phyloP scores from a whole-genome alignment of 2,113 vertebrate genomes.

The Laticauda laticaudata region DNA sequence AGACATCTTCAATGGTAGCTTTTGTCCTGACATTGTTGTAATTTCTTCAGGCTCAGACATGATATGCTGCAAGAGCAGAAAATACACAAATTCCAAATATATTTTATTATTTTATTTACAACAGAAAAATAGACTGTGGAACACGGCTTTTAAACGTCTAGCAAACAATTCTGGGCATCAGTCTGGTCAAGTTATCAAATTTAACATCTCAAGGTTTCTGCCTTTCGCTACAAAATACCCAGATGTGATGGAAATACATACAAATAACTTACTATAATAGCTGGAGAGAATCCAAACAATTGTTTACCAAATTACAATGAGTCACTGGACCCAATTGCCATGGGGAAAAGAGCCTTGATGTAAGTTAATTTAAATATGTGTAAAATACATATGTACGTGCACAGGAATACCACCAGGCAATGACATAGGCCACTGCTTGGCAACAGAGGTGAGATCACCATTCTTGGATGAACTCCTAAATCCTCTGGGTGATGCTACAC shows the following conservation, averaged over 20 bases:
- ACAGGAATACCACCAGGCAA: neutral
- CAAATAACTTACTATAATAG: neutral
- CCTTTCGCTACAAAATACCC: neutral
- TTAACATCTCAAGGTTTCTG: neutral
- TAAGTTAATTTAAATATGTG: neutral
- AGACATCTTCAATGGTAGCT: slow-evolving; percentile 98
- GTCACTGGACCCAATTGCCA: neutral
- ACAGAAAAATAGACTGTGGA: neutral
- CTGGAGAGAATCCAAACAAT: neutral
- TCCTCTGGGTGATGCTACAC: neutral
- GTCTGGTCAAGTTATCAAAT: neutral
- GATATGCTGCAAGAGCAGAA: slow-evolving; percentile 81
- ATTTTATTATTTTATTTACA: neutral
- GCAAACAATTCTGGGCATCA: neutral
- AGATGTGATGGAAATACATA: neutral
- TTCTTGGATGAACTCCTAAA: neutral
- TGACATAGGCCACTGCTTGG: neutral
- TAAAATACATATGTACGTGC: neutral
- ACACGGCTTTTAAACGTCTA: neutral
- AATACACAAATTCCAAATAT: slow-evolving; percentile 15
- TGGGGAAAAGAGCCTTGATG: neutral
- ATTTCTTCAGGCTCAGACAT: slow-evolving; percentile 99
- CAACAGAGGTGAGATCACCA: neutral
- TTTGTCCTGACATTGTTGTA: slow-evolving; percentile 97
- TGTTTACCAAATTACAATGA: neutral